phyloP scores from a whole-genome alignment of 2,113 vertebrate species.

The Lasiurus cinereus region DNA sequence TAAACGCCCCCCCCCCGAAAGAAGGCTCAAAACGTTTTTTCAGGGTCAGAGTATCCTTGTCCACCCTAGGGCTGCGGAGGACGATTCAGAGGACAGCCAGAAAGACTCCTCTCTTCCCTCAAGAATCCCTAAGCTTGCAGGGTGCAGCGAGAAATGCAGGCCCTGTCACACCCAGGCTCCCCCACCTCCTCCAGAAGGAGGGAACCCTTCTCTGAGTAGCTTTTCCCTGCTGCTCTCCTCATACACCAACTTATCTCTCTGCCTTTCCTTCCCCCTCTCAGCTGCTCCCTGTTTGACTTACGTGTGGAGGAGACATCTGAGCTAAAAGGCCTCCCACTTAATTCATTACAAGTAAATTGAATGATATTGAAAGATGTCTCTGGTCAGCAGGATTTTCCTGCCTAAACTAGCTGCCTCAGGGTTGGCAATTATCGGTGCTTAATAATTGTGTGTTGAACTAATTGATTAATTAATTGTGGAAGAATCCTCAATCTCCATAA shows the following conservation, averaged over 20 bases:
- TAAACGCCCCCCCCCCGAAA: background rate
- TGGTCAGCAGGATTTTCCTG: constrained; percentile 45
- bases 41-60: background rate
- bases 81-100: background rate
- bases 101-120: background rate
- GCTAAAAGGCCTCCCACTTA: background rate
- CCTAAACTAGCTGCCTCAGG: constrained; percentile 19
- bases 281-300: background rate
- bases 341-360: constrained; percentile 53
- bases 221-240: background rate
- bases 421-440: constrained; percentile 49
- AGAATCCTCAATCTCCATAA: constrained; percentile 21
- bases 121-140: background rate
- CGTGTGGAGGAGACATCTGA: background rate
- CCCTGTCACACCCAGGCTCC: no score
- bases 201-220: background rate
- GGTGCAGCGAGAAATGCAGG: background rate
- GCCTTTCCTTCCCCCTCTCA: background rate
- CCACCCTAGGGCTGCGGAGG: background rate
- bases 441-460: constrained; percentile 64
- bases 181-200: background rate
- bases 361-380: constrained; percentile 48
- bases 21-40: background rate
- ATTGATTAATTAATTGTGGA: constrained; percentile 71
- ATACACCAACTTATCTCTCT: rapidly evolving